Base-by-base conservation (phyloP, 1,140 invertebrate species). In the Sinonovacula constricta region DNA sequence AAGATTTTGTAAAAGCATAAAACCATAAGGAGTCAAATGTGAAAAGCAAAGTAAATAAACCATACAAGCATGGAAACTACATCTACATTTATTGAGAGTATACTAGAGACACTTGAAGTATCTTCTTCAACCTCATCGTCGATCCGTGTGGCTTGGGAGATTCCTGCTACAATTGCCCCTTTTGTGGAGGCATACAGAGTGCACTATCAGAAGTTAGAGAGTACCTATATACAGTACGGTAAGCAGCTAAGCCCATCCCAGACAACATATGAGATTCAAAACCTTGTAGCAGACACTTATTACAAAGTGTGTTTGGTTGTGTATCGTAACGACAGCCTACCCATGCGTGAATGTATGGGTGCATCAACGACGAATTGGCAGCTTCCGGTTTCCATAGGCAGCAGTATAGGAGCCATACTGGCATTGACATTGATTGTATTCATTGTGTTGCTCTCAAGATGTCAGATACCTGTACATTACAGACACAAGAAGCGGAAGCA, bases 341-440 rank as follows among this genome's bases (percentile, higher is more conserved):
- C 81, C 1, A 62, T 81, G 14, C 80, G 82, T 0, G 78, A 86
- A 62, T 89, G 88, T 75, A 72, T 85, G 10, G 88, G 88, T 53
- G 88, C 88, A n/a, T 81, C 82, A 36, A 89, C 88, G 36, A 85
- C 83, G 24, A 86, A 83, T 75, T 89, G 87, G 87, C 84, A 87
- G 57, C 83, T 89, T 24, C 88, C 88, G n/a, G 88, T 89, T n/a
- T 88, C 88, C 30, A 84, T 89, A 30, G 88, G 87, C 26, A 88
- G 87, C 75, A 89, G 88, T 63, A 86, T 89, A 26, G 88, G 88
- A 0, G 88, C 88, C 14, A 71, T 89, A 0, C 74, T 89, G 26
- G 87, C 88, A 15, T 80, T 89, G 0, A 86, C 85, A 12, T 84
- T 89, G 66, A 89, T 89, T 26, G 87, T 89, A 5, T 66, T 88